Evolutionary conservation across 1,140 invertebrate genomes (phyloP), one percentile per base, ranked within the genome.

Genomic region (Solenopsis invicta): DNA sequence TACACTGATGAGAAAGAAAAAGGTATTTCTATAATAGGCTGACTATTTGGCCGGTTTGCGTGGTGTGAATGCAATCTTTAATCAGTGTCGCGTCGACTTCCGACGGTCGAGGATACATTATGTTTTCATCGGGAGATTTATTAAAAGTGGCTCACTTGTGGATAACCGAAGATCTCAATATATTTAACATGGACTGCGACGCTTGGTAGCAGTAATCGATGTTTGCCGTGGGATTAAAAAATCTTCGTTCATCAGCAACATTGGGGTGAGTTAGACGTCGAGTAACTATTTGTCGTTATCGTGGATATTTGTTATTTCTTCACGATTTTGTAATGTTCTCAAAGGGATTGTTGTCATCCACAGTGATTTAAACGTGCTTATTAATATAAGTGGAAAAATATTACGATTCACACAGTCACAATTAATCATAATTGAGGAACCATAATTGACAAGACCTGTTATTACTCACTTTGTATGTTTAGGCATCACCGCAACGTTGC

Each of bases 41-140:
- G 45, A 37, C 13, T 78, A 59, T 76, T 66, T 64, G 41, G 76
- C 16, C 56, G 16, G 37, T 62, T 41, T 62, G 16, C 21, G 16
- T 8, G 21, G 13, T 76, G 18, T 12, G 0, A 41, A 50, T 21
- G 50, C 10, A 9, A 50, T 56, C 12, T 21, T 16, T 77, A 76
- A 61, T 87, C n/a, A 50, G 16, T 78, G 29, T 16, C 37, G 0
- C 4, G 13, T 48, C 10, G 18, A 87, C n/a, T 75, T 59, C 1
- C 8, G 16, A 4, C n/a, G 8, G 8, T 71, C 67, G 45, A 61
- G 29, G 54, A 61, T 59, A 34, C 16, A 29, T 69, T 5, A 6
- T 69, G 34, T 12, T 67, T 18, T 13, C n/a, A 1, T 48, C 2
- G 1, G 12, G 9, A 9, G 45, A 50, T 72, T 50, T 2, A 72